phyloP scores from a whole-genome alignment of 2,888 invertebrate species.

The Brenthis ino region DNA sequence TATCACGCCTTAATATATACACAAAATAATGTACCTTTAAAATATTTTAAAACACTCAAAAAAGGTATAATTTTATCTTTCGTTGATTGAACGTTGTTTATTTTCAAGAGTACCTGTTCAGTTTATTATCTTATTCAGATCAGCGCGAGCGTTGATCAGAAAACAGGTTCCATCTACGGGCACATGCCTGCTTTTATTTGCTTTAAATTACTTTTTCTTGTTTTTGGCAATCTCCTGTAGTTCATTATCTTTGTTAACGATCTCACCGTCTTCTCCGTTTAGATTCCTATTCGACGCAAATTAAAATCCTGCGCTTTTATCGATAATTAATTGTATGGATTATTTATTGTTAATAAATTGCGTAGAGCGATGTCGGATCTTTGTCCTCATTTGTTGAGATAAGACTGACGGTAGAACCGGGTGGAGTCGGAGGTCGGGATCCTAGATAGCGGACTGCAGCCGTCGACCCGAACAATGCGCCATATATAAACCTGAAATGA shows the following conservation, averaged over 20 bases:
- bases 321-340: conserved; percentile 58
- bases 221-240: conserved; percentile 73
- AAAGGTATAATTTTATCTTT: conserved; percentile 14
- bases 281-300: conserved; percentile 71
- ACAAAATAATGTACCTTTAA: background rate
- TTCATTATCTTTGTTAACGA: conserved; percentile 77
- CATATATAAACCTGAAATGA: conserved; percentile 33
- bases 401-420: conserved; percentile 65
- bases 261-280: conserved; percentile 71
- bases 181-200: conserved; percentile 77
- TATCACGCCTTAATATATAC: no score
- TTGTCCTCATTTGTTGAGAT: conserved; percentile 76
- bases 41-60: conserved; percentile 20
- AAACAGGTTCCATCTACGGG: conserved; percentile 66
- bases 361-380: conserved; percentile 47
- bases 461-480: conserved; percentile 68
- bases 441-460: conserved; percentile 63
- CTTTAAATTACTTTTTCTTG: conserved; percentile 77
- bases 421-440: conserved; percentile 69
- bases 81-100: conserved; percentile 35
- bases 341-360: conserved; percentile 64
- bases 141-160: conserved; percentile 57
- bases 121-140: conserved; percentile 78
- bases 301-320: conserved; percentile 64
- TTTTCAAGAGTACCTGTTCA: conserved; percentile 65